phyloP scores from a whole-genome alignment of 1,140 invertebrate genomes.

The Micrasema longulum region DNA sequence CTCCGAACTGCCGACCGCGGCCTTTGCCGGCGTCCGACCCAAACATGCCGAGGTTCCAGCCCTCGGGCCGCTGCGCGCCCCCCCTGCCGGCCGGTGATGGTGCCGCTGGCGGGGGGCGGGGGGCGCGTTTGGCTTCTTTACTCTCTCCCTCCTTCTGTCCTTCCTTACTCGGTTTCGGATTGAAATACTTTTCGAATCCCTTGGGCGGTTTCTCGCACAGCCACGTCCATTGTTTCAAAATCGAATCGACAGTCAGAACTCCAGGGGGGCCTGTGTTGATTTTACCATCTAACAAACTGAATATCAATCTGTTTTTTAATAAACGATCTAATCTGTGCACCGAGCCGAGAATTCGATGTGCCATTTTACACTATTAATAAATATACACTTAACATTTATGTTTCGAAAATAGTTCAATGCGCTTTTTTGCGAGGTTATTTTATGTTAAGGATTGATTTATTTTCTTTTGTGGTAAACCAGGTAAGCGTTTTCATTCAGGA shows the following conservation, averaged over 20 bases:
- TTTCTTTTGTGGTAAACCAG: background rate
- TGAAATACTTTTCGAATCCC: constrained; percentile 93
- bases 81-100: constrained; percentile 54
- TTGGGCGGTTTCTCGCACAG: constrained; percentile 84
- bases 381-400: background rate
- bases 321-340: constrained; percentile 33
- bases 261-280: constrained; percentile 13
- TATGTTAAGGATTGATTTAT: background rate
- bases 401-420: constrained; percentile 2
- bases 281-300: constrained; percentile 18
- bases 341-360: constrained; percentile 24
- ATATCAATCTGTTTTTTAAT: constrained; percentile 33
- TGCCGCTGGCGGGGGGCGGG: constrained; percentile 61
- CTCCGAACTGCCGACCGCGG: constrained; percentile 59
- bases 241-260: constrained; percentile 23
- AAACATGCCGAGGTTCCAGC: constrained; percentile 78
- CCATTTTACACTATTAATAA: constrained; percentile 31
- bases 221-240: constrained; percentile 53
- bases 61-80: constrained; percentile 51
- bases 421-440: constrained; percentile 19
- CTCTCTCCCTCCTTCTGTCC: constrained; percentile 64
- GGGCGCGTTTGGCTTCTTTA: constrained; percentile 57
- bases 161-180: constrained; percentile 69
- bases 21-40: constrained; percentile 53
- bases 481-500: background rate